Conservation (phyloP, 2,888 invertebrate genomes). For the Allygus modestus region DNA sequence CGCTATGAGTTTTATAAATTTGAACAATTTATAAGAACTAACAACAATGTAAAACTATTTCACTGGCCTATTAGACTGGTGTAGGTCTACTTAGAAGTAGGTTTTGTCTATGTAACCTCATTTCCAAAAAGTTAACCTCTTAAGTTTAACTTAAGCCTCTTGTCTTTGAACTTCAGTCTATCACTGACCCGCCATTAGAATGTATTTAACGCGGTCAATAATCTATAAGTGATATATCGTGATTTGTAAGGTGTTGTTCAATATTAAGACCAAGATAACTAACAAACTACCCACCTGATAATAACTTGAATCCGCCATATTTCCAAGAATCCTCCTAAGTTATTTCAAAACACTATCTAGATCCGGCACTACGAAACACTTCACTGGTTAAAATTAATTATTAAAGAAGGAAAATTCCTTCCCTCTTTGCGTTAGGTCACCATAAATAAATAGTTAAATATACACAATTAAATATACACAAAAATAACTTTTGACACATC, state of each 20-base stretch:
- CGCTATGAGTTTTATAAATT: too few species aligned
- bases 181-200: too few species aligned
- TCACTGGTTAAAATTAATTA: slow-evolving; percentile 41
- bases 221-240: too few species aligned
- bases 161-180: too few species aligned
- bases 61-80: too few species aligned
- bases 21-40: too few species aligned
- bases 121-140: background rate
- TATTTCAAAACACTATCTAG: slow-evolving; percentile 43
- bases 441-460: slow-evolving; percentile 40
- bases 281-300: slow-evolving; percentile 78
- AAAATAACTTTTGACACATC: slow-evolving; percentile 67
- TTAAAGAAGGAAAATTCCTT: slow-evolving; percentile 54
- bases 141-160: too few species aligned
- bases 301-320: slow-evolving; percentile 82
- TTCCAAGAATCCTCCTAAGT: slow-evolving; percentile 71
- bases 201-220: too few species aligned
- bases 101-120: background rate
- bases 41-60: too few species aligned
- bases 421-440: slow-evolving; percentile 41
- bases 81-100: too few species aligned
- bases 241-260: too few species aligned
- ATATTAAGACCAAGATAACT: too few species aligned
- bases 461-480: slow-evolving; percentile 59
- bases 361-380: slow-evolving; percentile 4